Evolutionary conservation across 2,797 vertebrate genomes (phyloP).

Genomic region (Gila robusta): DNA sequence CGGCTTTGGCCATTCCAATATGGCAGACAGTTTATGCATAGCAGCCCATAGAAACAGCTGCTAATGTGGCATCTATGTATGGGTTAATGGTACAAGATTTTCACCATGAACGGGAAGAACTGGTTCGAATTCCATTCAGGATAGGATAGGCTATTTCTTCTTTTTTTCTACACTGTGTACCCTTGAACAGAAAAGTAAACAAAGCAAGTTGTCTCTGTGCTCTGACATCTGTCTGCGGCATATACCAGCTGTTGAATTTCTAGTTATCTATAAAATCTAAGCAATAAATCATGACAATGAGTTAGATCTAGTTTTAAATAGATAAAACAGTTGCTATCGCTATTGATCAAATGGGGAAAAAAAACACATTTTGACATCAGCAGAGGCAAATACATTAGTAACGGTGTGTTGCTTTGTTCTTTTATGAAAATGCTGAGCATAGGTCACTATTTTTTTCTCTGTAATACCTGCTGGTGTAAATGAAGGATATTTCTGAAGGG

Average conservation of each 20-base stretch:
- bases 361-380: neutral
- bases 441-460: slow-evolving; percentile 17
- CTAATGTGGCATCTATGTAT: neutral
- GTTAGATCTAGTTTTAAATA: slow-evolving; percentile 20
- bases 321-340: slow-evolving; percentile 8
- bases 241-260: slow-evolving; percentile 1
- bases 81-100: neutral
- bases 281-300: neutral
- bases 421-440: slow-evolving; percentile 29
- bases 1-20: neutral
- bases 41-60: neutral
- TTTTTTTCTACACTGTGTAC: neutral
- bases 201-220: slow-evolving; percentile 14
- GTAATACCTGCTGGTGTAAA: slow-evolving; percentile 40
- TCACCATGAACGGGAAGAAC: neutral
- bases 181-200: slow-evolving; percentile 19
- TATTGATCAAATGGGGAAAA: neutral
- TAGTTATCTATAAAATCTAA: slow-evolving; percentile 19
- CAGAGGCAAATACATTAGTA: slow-evolving; percentile 11
- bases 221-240: neutral
- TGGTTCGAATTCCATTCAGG: neutral
- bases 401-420: neutral
- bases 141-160: neutral
- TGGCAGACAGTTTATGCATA: neutral
- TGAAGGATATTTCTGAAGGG: slow-evolving; percentile 28